Evolutionary conservation across 2,113 vertebrate genomes (phyloP).

Genomic region (Bothrops jararaca): DNA sequence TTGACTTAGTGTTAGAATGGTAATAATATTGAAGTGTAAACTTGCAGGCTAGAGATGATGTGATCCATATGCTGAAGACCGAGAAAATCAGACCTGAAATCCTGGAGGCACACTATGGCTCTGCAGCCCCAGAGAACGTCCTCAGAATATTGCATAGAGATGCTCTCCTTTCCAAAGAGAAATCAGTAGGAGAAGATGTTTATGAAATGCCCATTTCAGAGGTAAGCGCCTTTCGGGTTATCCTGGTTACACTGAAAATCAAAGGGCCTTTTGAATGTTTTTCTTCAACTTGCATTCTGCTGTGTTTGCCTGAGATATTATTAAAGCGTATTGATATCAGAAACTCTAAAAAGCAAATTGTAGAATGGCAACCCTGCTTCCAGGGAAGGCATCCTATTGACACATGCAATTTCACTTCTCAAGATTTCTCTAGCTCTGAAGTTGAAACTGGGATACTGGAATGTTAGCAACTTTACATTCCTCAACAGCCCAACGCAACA

Average conservation of each 20-base stretch:
- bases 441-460: neutral
- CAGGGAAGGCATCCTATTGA: neutral
- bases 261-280: neutral
- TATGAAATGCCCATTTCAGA: slow-evolving; percentile 92
- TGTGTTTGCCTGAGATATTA: neutral
- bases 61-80: slow-evolving; percentile 89
- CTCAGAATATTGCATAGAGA: slow-evolving; percentile 90
- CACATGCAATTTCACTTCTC: neutral
- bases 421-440: neutral
- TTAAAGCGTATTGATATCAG: neutral
- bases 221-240: slow-evolving; percentile 68
- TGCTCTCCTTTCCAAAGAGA: slow-evolving; percentile 70
- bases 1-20: slow-evolving; percentile 12
- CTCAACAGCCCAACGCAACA: neutral
- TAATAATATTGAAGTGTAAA: slow-evolving; percentile 53
- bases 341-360: neutral
- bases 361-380: neutral
- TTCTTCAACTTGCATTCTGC: neutral
- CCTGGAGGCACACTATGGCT: slow-evolving; percentile 91
- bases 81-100: slow-evolving; percentile 80
- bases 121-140: slow-evolving; percentile 76
- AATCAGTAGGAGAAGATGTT: slow-evolving; percentile 78
- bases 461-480: neutral
- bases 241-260: neutral
- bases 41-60: slow-evolving; percentile 90